phyloP scores from a whole-genome alignment of 2,797 vertebrate genomes.

The Fratercula arctica region DNA sequence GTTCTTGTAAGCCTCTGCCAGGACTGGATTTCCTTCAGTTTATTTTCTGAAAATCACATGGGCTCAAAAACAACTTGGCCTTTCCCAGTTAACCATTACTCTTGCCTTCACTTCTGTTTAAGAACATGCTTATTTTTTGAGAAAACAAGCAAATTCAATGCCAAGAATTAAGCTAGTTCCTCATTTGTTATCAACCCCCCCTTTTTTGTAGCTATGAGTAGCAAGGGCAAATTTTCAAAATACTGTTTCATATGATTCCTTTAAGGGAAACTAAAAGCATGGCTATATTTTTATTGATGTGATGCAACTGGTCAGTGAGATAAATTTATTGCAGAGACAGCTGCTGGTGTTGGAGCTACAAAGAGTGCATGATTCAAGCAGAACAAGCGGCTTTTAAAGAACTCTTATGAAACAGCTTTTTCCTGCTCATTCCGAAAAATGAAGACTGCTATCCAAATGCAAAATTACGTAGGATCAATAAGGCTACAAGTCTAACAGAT shows the following conservation, averaged over 20 bases:
- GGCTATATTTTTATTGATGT: neutral
- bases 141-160: constrained; percentile 3
- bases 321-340: constrained; percentile 9
- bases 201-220: neutral
- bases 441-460: neutral
- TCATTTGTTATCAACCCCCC: neutral
- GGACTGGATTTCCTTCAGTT: constrained; percentile 45
- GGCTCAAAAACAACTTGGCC: constrained; percentile 1
- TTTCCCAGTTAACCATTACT: constrained; percentile 13
- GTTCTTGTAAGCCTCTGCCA: constrained; percentile 30
- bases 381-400: constrained; percentile 6
- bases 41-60: constrained; percentile 49
- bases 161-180: constrained; percentile 27
- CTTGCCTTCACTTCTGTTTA: constrained; percentile 1
- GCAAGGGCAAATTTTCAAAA: neutral
- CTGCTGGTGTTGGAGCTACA: neutral
- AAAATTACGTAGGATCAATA: neutral
- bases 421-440: neutral
- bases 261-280: neutral
- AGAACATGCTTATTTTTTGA: neutral
- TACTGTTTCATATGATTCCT: neutral
- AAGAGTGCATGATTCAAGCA: neutral
- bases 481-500: neutral
- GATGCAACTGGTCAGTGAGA: constrained; percentile 1
- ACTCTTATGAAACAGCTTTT: constrained; percentile 19